phyloP scores from a whole-genome alignment of 2,888 invertebrate genomes.

The Pyrochroa serraticornis region DNA sequence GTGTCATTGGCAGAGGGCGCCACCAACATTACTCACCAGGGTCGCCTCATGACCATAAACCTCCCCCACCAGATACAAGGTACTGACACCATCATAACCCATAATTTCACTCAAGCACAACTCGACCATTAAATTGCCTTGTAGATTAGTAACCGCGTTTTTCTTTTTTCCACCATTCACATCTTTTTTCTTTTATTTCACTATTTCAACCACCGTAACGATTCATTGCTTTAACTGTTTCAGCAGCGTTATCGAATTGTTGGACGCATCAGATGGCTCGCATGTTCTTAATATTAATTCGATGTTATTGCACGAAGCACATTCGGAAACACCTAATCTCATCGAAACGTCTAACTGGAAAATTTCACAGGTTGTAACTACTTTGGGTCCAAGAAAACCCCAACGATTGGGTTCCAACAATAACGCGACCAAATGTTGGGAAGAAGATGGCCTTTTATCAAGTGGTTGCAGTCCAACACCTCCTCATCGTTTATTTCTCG shows the following conservation, averaged over 20 bases:
- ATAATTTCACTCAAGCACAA: background rate
- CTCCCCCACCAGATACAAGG: constrained; percentile 52
- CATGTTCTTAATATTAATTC: constrained; percentile 12
- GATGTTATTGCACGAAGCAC: constrained; percentile 6
- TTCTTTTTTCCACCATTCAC: no score
- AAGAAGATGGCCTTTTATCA: constrained; percentile 23
- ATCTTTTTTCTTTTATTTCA: no score
- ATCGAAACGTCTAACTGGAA: background rate
- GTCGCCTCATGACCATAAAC: constrained; percentile 51
- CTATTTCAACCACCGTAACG: background rate
- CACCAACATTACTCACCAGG: constrained; percentile 41
- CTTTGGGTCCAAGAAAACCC: constrained; percentile 80
- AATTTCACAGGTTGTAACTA: constrained; percentile 71
- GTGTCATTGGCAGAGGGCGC: constrained; percentile 43
- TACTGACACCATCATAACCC: constrained; percentile 33
- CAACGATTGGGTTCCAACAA: constrained; percentile 63
- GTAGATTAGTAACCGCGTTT: no score
- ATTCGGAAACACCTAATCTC: background rate
- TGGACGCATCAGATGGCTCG: constrained; percentile 12
- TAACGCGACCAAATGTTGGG: constrained; percentile 29
- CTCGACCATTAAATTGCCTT: no score
- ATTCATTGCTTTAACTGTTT: constrained; percentile 7
- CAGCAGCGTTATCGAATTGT: constrained; percentile 1
- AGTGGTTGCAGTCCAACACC: constrained; percentile 48
- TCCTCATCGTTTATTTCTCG: constrained; percentile 68